Conservation (phyloP, 2,888 invertebrate species). For the Drosophila kuntzei region DNA sequence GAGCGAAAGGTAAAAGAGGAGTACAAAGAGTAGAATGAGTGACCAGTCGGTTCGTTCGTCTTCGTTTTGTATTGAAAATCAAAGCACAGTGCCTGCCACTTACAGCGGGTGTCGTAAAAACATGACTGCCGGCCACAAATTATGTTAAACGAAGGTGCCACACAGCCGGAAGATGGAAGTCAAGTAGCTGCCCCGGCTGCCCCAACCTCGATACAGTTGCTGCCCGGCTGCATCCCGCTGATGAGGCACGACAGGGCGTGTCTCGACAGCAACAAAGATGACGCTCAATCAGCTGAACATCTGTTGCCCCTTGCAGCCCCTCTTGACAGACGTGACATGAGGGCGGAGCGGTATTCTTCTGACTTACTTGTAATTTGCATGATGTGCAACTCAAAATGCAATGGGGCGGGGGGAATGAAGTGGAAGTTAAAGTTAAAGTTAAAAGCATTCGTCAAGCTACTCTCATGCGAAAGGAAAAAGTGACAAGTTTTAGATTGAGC, state of each 20-base stretch:
- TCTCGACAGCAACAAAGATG: conserved; percentile 54
- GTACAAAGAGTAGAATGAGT: conserved; percentile 17
- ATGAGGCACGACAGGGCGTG: conserved; percentile 62
- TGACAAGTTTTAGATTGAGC: conserved; percentile 16
- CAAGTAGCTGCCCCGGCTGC: conserved; percentile 63
- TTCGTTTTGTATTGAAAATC: conserved; percentile 39
- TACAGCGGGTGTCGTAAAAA: conserved; percentile 70
- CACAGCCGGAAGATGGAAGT: conserved; percentile 63
- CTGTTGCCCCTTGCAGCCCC: conserved; percentile 55
- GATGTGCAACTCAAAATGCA: not conserved
- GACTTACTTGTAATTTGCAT: conserved; percentile 57
- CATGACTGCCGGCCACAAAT: conserved; percentile 75
- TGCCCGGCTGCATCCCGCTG: conserved; percentile 23
- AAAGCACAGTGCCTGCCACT: conserved; percentile 48
- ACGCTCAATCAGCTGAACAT: conserved; percentile 72
- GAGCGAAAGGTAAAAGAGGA: conserved; percentile 12
- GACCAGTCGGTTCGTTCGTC: conserved; percentile 23
- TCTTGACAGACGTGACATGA: conserved; percentile 63
- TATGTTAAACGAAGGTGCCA: conserved; percentile 70
- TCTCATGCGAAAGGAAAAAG: not conserved
- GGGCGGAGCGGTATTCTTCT: conserved; percentile 53
- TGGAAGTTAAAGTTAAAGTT: not conserved
- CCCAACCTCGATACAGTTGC: conserved; percentile 18
- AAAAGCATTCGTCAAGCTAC: conserved; percentile 2
- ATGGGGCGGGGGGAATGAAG: not conserved